phyloP scores from a whole-genome alignment of 2,113 vertebrate species.

The Toxotes jaculatrix region DNA sequence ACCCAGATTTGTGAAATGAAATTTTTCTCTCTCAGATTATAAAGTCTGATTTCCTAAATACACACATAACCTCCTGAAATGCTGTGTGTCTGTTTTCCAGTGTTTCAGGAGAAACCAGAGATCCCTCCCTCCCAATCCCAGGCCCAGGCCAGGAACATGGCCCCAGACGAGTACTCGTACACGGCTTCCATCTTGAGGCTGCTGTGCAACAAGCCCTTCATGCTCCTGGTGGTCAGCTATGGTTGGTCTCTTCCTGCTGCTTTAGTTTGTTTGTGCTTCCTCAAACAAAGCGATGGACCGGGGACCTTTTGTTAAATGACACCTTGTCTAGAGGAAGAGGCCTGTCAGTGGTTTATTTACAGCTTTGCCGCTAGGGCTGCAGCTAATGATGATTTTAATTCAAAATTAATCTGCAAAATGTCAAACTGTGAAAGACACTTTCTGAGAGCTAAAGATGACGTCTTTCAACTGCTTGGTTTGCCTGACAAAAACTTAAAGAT shows the following conservation, averaged over 20 bases:
- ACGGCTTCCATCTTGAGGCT: constrained; percentile 86
- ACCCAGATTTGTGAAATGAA: background rate
- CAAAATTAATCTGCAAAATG: too few species aligned
- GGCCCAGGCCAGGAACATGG: constrained; percentile 83
- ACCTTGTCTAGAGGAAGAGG: background rate
- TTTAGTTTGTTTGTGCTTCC: background rate
- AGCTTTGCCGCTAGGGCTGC: too few species aligned
- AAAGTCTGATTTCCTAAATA: background rate
- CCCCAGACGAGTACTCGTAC: constrained; percentile 85
- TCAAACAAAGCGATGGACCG: background rate
- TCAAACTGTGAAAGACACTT: too few species aligned
- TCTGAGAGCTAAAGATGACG: too few species aligned
- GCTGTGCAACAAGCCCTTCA: constrained; percentile 89
- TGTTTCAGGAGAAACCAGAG: constrained; percentile 92
- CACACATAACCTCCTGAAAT: background rate
- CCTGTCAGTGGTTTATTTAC: too few species aligned
- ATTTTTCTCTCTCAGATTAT: background rate
- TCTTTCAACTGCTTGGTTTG: too few species aligned
- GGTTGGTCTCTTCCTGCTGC: constrained; percentile 82
- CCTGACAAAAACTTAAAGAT: too few species aligned
- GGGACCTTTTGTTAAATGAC: background rate
- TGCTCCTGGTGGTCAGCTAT: constrained; percentile 91
- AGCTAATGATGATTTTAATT: too few species aligned
- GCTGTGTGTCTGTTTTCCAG: constrained; percentile 77
- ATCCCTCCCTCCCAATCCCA: constrained; percentile 91